phyloP scores from a whole-genome alignment of 2,797 vertebrate species.

The Semotilus atromaculatus region DNA sequence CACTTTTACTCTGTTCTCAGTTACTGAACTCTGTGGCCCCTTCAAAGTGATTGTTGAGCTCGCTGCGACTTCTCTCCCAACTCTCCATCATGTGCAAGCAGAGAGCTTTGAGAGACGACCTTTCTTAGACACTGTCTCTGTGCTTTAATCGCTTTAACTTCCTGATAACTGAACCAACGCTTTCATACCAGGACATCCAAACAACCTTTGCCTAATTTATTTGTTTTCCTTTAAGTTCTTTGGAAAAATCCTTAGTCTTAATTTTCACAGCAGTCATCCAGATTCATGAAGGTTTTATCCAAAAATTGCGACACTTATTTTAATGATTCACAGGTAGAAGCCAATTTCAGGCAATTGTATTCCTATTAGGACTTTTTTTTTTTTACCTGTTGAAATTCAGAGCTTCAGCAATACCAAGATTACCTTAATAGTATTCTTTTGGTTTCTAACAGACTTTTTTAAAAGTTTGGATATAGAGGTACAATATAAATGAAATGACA shows the following conservation, averaged over 20 bases:
- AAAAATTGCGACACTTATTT: slow-evolving; percentile 5
- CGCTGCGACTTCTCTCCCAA: neutral
- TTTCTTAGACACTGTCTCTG: neutral
- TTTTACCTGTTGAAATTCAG: neutral
- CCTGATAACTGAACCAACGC: neutral
- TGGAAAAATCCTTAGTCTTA: neutral
- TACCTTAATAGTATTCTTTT: neutral
- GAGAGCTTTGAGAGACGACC: neutral
- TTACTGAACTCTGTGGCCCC: slow-evolving; percentile 18
- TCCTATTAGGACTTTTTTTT: neutral
- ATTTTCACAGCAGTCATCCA: slow-evolving; percentile 29
- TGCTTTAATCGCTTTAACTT: neutral
- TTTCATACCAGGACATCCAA: neutral
- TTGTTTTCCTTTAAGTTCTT: neutral
- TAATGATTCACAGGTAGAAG: slow-evolving; percentile 8
- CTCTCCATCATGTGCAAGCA: neutral
- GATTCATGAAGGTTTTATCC: slow-evolving; percentile 6
- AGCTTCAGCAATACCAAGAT: neutral
- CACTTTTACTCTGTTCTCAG: slow-evolving; percentile 26
- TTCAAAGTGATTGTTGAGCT: slow-evolving; percentile 40
- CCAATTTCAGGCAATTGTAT: slow-evolving; percentile 15
- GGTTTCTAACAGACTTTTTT: neutral
- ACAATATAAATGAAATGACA: neutral
- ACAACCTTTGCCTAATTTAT: slow-evolving; percentile 1
- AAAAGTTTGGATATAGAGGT: neutral